Percentiles rank a stretch among this genome's conserved stretches.
Evolutionary conservation across 2,113 vertebrate genomes (phyloP).

Genomic region (Maccullochella peelii): DNA sequence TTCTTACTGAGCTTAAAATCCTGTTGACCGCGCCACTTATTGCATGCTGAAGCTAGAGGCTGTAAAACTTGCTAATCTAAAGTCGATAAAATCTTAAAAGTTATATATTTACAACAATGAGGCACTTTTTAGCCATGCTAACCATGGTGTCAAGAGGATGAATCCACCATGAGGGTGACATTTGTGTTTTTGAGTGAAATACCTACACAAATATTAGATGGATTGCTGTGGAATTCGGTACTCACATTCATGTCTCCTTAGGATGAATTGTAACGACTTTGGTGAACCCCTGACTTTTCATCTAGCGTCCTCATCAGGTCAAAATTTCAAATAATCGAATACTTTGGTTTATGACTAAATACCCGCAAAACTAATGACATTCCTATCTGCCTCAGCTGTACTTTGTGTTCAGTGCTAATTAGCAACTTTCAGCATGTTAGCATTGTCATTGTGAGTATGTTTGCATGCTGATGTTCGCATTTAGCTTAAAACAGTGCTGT

Average conservation of each 20-base stretch:
- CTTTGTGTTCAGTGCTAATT: too few species aligned
- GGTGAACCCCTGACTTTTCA: too few species aligned
- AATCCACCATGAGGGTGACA: neutral
- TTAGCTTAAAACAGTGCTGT: too few species aligned
- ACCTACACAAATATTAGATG: neutral
- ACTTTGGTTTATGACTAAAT: too few species aligned
- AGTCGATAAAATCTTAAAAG: too few species aligned
- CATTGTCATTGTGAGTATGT: neutral
- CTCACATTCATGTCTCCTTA: neutral
- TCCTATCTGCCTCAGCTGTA: too few species aligned
- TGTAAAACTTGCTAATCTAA: neutral
- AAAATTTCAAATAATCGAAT: neutral
- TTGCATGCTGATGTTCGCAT: neutral
- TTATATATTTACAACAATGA: too few species aligned
- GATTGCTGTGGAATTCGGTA: neutral
- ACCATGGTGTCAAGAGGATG: neutral
- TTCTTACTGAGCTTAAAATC: neutral
- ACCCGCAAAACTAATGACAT: too few species aligned
- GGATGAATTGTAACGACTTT: neutral
- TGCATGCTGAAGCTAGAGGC: too few species aligned
- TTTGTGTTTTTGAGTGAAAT: neutral
- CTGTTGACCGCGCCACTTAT: neutral
- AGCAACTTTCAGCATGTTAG: neutral
- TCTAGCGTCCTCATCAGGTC: neutral
- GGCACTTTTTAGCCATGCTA: neutral